phyloP scores from a whole-genome alignment of 1,140 invertebrate genomes.

The Cydia fagiglandana region DNA sequence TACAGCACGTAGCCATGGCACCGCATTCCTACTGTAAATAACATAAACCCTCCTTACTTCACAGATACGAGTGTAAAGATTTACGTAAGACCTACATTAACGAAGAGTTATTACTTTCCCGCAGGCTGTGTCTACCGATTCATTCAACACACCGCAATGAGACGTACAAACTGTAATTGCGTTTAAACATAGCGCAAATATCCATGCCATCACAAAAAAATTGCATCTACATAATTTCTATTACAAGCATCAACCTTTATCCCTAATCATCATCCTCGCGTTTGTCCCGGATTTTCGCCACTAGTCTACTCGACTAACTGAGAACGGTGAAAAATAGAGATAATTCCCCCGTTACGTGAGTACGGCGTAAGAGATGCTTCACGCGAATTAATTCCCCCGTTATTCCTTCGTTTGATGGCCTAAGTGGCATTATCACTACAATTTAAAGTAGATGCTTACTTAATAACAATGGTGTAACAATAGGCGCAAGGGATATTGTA shows the following conservation, averaged over 20 bases:
- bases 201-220: not conserved
- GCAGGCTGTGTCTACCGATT: not conserved
- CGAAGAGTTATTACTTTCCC: conserved; percentile 13
- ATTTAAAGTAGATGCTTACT: not conserved
- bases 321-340: too few species aligned
- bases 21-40: conserved; percentile 16
- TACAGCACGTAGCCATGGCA: conserved; percentile 5
- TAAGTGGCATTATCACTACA: not conserved
- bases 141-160: conserved; percentile 2
- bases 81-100: conserved; percentile 27
- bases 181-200: not conserved
- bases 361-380: too few species aligned
- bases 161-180: not conserved
- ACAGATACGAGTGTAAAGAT: conserved; percentile 19
- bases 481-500: not conserved
- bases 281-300: too few species aligned
- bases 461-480: conserved; percentile 25
- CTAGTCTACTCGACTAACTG: too few species aligned
- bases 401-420: too few species aligned
- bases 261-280: too few species aligned
- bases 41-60: not conserved
- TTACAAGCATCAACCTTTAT: not conserved
- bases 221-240: not conserved
- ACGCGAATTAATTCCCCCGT: too few species aligned
- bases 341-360: too few species aligned